A percentile compares a stretch with the other conserved stretches of the same genome.
Conservation (phyloP, 2,888 invertebrate species). For the Cacoxenus indagator region DNA sequence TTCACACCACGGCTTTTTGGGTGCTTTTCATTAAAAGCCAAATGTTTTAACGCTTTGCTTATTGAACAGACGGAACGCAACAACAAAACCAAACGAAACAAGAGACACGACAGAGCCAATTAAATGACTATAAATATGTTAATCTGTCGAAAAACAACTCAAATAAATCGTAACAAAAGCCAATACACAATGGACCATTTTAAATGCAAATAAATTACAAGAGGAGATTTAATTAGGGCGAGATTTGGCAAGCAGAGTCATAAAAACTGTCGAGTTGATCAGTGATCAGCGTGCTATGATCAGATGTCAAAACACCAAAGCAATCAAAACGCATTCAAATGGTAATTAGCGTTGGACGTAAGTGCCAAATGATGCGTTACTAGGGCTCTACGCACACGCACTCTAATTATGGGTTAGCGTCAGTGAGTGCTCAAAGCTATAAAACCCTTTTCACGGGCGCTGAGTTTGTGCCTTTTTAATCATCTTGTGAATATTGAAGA, state of each 20-base stretch:
- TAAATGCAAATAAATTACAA: constrained; percentile 32
- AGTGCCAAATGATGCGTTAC: constrained; percentile 1
- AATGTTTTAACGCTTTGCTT: background rate
- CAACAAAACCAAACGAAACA: constrained; percentile 37
- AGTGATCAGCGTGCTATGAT: background rate
- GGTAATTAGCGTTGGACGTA: constrained; percentile 23
- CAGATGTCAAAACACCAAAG: background rate
- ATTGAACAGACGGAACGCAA: background rate
- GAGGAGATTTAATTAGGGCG: background rate
- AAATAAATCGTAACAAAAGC: constrained; percentile 53
- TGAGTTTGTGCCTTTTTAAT: constrained; percentile 47
- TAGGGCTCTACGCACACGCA: too few species aligned
- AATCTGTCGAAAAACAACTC: constrained; percentile 43
- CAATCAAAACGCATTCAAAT: background rate
- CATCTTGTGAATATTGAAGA: constrained; percentile 24
- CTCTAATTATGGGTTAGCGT: too few species aligned
- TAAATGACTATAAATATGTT: constrained; percentile 61
- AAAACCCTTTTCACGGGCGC: background rate
- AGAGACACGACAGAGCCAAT: constrained; percentile 44
- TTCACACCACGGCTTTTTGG: background rate
- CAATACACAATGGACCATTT: constrained; percentile 34
- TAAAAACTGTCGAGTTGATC: background rate
- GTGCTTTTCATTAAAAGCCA: background rate
- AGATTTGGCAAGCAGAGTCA: background rate
- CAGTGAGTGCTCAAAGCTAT: background rate